Base-by-base conservation (phyloP, 2,113 vertebrate genomes). In the Tachysurus vachellii region DNA sequence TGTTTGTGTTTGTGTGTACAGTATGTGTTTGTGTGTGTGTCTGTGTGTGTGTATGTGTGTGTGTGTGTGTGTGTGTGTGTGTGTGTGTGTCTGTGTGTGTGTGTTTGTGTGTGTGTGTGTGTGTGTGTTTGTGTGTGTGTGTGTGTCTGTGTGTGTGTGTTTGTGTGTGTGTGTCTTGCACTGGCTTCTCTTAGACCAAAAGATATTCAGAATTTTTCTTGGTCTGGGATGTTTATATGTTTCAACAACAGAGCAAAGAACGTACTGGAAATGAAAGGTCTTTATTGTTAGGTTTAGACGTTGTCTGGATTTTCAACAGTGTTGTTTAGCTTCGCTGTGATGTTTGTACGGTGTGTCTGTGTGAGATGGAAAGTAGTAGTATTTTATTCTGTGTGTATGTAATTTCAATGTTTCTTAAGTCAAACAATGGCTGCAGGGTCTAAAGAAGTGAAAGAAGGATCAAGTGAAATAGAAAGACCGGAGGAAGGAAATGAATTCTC, bases 301-400 rank as follows among this genome's bases (percentile, higher is more conserved):
- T 61, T 75, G 66, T 64, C 68, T 87, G 70, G 62, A 57, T 4
- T 36, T 80, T 42, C 57, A 7, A 17, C 44, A 54, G n/a, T 19
- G 21, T 16, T 79, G 76, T 68, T 86, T 68, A 80, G 28, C n/a
- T 80, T n/a, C 36, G 19, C 26, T 42, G 75, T 3, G 2, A 62
- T 83, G 70, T 71, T 82, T 83, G 68, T 62, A 42, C 36, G 21
- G 50, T 28, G 61, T 61, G 42, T 61, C 56, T 80, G 53, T 42
- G 26, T 42, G 31, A 28, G 85, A 14, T 56, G 75, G 85, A 68
- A 80, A 64, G 23, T 36, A 56, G 12, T 7, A 14, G 17, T 42
- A 61, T 80, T 80, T 84, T 84, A 42, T 59, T 80, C 36, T 8
- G 62, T 44, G 28, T n/a, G 71, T 71, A 86, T 42, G 50, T 26